A percentile compares a stretch with the other conserved stretches of the same genome.
Evolutionary conservation across 2,888 invertebrate species (phyloP).

Genomic region (Noctua fimbriata): DNA sequence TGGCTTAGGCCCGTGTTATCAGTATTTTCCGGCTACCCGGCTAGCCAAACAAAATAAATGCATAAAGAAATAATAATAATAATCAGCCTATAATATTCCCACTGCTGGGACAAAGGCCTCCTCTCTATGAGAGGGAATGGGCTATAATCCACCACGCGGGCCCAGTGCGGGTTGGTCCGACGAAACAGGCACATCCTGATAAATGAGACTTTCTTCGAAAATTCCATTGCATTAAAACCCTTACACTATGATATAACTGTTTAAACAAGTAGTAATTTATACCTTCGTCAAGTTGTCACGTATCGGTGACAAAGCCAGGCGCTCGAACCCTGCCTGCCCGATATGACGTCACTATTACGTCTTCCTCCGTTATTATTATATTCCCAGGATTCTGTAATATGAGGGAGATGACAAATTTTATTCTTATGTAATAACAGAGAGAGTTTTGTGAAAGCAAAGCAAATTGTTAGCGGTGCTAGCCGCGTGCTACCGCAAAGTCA

Average conservation of each 20-base stretch:
- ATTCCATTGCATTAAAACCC: not conserved
- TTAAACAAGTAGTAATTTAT: not conserved
- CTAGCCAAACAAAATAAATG: no score
- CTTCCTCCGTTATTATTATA: not conserved
- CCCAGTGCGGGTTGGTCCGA: no score
- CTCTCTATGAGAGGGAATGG: no score
- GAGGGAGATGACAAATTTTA: not conserved
- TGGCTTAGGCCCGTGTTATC: no score
- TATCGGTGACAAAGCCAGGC: slow-evolving; percentile 15
- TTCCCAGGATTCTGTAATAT: slow-evolving; percentile 3
- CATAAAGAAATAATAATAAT: no score
- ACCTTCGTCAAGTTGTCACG: slow-evolving; percentile 22
- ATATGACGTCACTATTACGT: slow-evolving; percentile 33
- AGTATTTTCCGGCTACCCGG: no score
- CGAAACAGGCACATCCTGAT: not conserved
- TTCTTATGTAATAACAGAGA: not conserved
- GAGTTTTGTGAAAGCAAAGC: not conserved
- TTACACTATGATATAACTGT: not conserved
- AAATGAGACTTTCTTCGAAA: not conserved
- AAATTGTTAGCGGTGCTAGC: not conserved
- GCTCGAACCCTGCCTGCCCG: not conserved
- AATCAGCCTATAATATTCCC: no score
- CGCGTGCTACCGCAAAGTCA: no score
- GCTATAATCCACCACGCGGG: no score
- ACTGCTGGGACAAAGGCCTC: no score